These are phyloP conservation scores for Ormyrus nitidulus DNA, from an alignment of 2,888 invertebrate species.

Conservation along the genomic window DNA sequence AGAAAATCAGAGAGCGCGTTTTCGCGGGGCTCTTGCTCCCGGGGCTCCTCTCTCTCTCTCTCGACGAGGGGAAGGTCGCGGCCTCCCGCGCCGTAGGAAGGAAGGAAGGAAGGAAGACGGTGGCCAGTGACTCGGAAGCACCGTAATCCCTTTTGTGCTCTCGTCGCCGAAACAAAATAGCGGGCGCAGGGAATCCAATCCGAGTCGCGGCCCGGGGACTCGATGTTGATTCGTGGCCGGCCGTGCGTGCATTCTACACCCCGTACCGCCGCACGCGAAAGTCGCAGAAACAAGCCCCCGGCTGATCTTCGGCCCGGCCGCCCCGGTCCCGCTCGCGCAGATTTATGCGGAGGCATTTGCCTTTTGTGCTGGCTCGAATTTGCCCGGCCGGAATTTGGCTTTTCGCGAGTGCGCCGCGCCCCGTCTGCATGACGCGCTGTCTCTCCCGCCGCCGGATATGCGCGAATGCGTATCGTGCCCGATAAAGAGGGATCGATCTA, in stretches of 20 bases:
- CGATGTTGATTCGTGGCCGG: conserved; percentile 58
- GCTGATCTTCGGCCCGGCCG: conserved; percentile 14
- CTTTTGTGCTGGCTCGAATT: conserved; percentile 27
- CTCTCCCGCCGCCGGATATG: neutral
- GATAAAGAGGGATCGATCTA: too few species aligned
- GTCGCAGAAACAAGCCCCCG: conserved; percentile 53
- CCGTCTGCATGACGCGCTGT: neutral
- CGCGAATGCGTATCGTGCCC: too few species aligned
- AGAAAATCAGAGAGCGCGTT: conserved; percentile 13
- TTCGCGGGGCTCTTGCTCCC: too few species aligned
- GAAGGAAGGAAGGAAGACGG: conserved; percentile 44
- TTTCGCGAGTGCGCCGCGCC: conserved; percentile 13
- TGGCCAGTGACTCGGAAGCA: conserved; percentile 64
- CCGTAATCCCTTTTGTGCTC: conserved; percentile 65
- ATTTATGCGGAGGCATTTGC: conserved; percentile 47
- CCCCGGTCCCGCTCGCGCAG: neutral
- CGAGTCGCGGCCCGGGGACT: conserved; percentile 9
- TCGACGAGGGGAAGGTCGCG: neutral
- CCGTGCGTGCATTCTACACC: conserved; percentile 57
- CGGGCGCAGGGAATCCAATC: conserved; percentile 50
- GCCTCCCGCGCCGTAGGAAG: neutral
- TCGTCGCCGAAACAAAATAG: conserved; percentile 64
- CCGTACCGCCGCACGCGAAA: conserved; percentile 23
- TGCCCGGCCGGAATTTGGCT: conserved; percentile 31
- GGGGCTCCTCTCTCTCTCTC: neutral